Evolutionary conservation across 1,140 invertebrate genomes (phyloP).

Genomic region (Amyelois transitella): DNA sequence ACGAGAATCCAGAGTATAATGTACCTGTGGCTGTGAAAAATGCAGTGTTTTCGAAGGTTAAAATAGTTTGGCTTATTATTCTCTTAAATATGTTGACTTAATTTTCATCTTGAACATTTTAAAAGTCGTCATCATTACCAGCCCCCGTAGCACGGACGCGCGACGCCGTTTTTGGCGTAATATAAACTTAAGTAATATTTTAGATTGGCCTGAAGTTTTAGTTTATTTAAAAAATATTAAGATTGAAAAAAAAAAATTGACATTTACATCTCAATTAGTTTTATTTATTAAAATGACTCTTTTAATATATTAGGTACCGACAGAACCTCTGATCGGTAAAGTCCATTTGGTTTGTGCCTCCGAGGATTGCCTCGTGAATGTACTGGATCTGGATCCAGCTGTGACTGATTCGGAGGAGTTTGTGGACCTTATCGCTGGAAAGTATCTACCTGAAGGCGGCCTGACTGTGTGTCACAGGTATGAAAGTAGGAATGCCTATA

Average conservation of each 20-base stretch:
- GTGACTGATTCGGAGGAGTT: slow-evolving; percentile 70
- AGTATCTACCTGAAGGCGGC: slow-evolving; percentile 64
- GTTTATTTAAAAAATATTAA: too few relatives aligned
- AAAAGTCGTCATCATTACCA: too few relatives aligned
- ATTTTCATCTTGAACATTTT: too few relatives aligned
- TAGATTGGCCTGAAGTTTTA: too few relatives aligned
- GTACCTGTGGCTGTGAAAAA: slow-evolving; percentile 54
- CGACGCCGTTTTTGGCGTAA: too few relatives aligned
- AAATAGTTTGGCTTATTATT: background rate
- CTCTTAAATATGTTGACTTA: too few relatives aligned
- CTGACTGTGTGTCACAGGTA: slow-evolving; percentile 74
- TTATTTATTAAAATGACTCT: background rate
- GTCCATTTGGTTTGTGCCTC: slow-evolving; percentile 75
- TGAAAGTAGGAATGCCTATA: background rate
- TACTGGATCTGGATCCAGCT: slow-evolving; percentile 70
- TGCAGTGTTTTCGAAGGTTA: slow-evolving; percentile 61
- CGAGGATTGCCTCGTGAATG: slow-evolving; percentile 65
- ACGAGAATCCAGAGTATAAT: slow-evolving; percentile 54
- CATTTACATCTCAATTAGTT: too few relatives aligned
- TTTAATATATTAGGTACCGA: slow-evolving; percentile 40
- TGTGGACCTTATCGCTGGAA: slow-evolving; percentile 76
- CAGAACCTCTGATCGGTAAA: slow-evolving; percentile 45
- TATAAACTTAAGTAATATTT: too few relatives aligned
- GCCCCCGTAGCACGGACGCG: too few relatives aligned
- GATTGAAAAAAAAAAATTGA: too few relatives aligned